Conservation (phyloP, 2,113 vertebrate genomes). For the Theristicus caerulescens region DNA sequence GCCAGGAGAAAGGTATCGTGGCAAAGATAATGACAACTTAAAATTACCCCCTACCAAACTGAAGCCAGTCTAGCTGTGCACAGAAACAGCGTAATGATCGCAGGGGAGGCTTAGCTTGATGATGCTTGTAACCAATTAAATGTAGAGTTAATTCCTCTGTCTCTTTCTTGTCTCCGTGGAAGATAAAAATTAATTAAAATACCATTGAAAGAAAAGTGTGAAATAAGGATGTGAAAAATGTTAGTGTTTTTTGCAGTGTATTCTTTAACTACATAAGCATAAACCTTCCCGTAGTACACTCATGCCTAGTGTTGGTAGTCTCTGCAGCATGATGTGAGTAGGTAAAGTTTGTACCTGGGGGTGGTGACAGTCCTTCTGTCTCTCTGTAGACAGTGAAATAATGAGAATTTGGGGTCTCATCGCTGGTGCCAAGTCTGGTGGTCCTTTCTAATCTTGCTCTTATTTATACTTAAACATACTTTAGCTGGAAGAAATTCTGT, state of each 20-base stretch:
- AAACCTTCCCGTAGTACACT: background rate
- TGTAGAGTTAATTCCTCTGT: background rate
- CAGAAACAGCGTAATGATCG: no score
- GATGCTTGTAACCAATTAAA: background rate
- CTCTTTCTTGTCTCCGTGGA: background rate
- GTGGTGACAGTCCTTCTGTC: background rate
- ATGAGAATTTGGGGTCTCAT: background rate
- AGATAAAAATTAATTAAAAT: background rate
- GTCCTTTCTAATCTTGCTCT: background rate
- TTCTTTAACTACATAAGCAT: background rate
- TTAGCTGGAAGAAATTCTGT: background rate
- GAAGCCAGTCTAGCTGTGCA: background rate
- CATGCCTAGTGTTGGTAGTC: background rate
- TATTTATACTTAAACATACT: background rate
- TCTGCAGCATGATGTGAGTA: background rate
- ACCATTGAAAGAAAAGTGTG: background rate
- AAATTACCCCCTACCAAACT: background rate
- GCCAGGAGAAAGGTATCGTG: background rate
- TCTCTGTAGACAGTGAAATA: background rate
- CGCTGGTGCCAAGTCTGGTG: background rate
- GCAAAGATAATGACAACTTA: background rate
- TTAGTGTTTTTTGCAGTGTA: background rate
- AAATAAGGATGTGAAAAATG: background rate
- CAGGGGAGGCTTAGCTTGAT: background rate
- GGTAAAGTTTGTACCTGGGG: background rate